Base-by-base conservation (phyloP, 2,888 invertebrate species). In the Eupelmus urozonus region DNA sequence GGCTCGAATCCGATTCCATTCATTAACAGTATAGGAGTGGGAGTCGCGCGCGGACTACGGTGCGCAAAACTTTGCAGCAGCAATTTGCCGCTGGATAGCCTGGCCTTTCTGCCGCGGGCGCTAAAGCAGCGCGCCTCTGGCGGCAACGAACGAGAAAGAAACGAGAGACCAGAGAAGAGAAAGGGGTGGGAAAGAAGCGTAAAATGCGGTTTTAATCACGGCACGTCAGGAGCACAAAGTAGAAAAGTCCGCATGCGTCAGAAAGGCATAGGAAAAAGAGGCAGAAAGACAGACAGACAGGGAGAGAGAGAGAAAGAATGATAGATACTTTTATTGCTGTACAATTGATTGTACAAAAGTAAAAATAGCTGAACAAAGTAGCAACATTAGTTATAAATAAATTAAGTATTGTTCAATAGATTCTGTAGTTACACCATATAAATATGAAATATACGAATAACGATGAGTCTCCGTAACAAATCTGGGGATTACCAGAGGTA, bases 1-100 rank as follows among this genome's bases (percentile, higher is more conserved):
- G 20, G 29, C n/a, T n/a, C 53, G 45, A 42, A 78, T 69, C 63
- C 73, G 63, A 78, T 74, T 69, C 62, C 23, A 74, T 74, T 78
- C 73, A 73, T 78, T 73, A 62, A 45, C 45, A 18, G 66, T 20
- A 3, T 1, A 4, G 16, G 34, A 34, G 34, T 34, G 34, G 34
- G 34, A 34, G 9, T 34, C 34, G 34, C 34, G 34, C 34, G 34
- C 9, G 34, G 34, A 9, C 9, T 34, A n/a, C n/a, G n/a, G 3
- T 0, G 63, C 34, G 51, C 2, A 13, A 66, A 77, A 77, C 20
- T 77, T 72, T 42, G 25, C 40, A 4, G 23, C 23, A n/a, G 42
- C 40, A 40, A 74, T 72, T 72, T 55, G 23, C 63, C 40, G 63
- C 40, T 53, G 34, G 40, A 53, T 72, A 67, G 40, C 23, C 40